Conservation (phyloP, 1,140 invertebrate species). For the Ceratina australensis region DNA sequence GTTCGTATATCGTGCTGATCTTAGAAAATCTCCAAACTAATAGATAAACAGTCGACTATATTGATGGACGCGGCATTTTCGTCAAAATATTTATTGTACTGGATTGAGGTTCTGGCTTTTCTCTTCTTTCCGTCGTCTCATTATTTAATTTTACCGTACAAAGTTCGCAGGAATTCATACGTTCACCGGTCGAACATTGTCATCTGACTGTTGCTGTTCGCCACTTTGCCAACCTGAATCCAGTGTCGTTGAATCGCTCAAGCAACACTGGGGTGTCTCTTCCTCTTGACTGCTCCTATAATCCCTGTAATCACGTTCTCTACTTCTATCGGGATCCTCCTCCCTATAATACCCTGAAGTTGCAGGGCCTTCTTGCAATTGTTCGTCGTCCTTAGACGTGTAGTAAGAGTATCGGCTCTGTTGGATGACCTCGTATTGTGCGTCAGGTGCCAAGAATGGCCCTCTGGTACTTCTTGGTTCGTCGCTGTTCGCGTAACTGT, state of each 20-base stretch:
- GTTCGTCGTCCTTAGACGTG: conserved; percentile 68
- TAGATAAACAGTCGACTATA: conserved; percentile 7
- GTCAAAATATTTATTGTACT: conserved; percentile 5
- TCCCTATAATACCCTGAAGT: conserved; percentile 60
- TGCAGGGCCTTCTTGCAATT: conserved; percentile 62
- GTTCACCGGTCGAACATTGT: conserved; percentile 73
- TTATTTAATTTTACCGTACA: conserved; percentile 3
- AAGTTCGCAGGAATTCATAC: conserved; percentile 65
- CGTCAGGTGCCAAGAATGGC: conserved; percentile 81
- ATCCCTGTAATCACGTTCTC: conserved; percentile 69
- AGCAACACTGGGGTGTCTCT: conserved; percentile 69
- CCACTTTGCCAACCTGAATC: conserved; percentile 72
- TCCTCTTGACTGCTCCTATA: conserved; percentile 66
- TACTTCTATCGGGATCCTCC: conserved; percentile 56
- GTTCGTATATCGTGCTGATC: not conserved
- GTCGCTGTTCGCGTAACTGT: conserved; percentile 72
- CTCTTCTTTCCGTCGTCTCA: not conserved
- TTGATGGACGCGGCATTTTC: not conserved
- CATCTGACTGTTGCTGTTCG: conserved; percentile 69
- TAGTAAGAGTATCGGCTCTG: conserved; percentile 74
- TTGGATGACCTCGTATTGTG: conserved; percentile 83
- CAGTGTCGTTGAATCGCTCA: conserved; percentile 68
- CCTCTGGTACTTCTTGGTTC: conserved; percentile 68
- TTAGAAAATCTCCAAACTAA: too few relatives aligned
- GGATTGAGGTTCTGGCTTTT: not conserved